phyloP scores from a whole-genome alignment of 2,797 vertebrate species.

The Onychomys leucogaster region DNA sequence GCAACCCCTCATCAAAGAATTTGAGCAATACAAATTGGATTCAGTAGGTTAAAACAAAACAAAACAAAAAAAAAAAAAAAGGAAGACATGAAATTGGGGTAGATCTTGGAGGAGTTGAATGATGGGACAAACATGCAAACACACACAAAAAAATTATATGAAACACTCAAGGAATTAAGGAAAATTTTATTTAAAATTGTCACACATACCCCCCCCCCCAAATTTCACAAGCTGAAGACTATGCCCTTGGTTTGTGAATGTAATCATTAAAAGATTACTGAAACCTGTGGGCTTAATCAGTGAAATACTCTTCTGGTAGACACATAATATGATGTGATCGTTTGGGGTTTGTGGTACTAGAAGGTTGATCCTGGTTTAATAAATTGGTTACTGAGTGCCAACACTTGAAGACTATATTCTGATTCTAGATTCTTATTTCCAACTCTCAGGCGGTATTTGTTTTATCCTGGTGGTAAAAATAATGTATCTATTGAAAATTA shows the following conservation, averaged over 20 bases:
- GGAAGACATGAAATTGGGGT: neutral
- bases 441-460: neutral
- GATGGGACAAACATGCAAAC: neutral
- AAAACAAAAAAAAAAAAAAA: too few species aligned
- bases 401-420: neutral
- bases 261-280: neutral
- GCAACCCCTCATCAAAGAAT: neutral
- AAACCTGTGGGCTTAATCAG: neutral
- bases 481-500: neutral
- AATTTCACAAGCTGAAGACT: neutral
- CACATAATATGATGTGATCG: neutral
- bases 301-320: neutral
- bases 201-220: neutral
- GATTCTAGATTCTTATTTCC: neutral
- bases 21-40: neutral
- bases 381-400: neutral
- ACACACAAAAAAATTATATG: neutral
- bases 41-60: neutral
- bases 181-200: neutral
- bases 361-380: neutral
- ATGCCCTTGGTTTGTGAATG: neutral
- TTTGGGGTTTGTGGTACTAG: neutral
- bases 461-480: neutral
- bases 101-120: neutral
- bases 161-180: neutral